A percentile compares a stretch with the other conserved stretches of the same genome.
Conservation (phyloP, 2,888 invertebrate genomes). For the Periphyllus acericola region DNA sequence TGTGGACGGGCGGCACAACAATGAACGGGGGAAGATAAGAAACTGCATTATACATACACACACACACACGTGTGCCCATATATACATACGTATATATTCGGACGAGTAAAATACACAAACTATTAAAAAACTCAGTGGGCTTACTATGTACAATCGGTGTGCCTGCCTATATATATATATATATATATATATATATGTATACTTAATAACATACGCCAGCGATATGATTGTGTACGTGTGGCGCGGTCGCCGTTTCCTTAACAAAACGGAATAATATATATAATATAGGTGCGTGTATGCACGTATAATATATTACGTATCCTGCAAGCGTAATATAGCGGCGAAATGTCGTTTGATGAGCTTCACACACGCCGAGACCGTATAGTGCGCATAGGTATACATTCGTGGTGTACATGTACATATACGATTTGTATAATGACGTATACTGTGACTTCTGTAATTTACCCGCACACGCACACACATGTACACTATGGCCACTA, state of each 20-base stretch:
- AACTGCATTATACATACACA: neutral
- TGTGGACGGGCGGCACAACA: constrained; percentile 23
- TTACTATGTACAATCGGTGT: neutral
- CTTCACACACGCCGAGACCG: neutral
- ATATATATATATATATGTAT: neutral
- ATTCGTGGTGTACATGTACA: too few species aligned
- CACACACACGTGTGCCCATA: neutral
- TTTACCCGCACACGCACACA: too few species aligned
- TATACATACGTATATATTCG: neutral
- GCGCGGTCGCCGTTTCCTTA: neutral
- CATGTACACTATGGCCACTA: too few species aligned
- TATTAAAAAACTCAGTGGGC: neutral
- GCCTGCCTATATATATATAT: constrained; percentile 3
- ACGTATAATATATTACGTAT: neutral
- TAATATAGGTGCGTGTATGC: neutral
- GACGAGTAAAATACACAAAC: constrained; percentile 51
- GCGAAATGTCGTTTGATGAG: neutral
- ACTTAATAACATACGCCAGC: neutral
- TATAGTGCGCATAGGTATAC: too few species aligned
- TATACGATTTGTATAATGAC: too few species aligned
- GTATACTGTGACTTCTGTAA: too few species aligned
- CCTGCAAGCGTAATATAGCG: too few species aligned
- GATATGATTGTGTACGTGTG: neutral
- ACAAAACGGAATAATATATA: neutral
- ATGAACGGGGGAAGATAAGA: neutral